Evolutionary conservation across 2,888 invertebrate species (phyloP), one percentile per base, ranked within the genome.

Genomic region (Hydroisotoma schaefferi): DNA sequence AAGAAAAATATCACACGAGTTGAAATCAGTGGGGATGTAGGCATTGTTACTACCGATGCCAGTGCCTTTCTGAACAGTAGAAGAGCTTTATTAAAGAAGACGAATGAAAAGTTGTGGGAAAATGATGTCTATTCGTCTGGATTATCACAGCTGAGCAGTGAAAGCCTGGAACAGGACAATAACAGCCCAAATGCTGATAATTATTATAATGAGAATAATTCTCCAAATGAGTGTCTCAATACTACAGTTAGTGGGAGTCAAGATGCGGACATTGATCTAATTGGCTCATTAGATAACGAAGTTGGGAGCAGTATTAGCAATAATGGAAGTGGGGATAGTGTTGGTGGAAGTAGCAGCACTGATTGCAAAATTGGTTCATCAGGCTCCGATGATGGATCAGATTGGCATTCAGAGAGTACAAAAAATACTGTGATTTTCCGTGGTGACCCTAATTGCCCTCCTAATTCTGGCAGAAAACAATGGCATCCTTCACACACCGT

Each of bases 361-460:
- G 40, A 40, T 40, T 15, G 20, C 5, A 40, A 40, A 40, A 40
- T 40, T 40, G 40, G 40, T 10, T 40, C 40, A 40, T 40, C 33
- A 15, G 65, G 29, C 15, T 53, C 53, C 2, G 53, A 65, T 47
- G 65, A 65, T 38, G 61, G 62, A 40, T 61, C 61, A 2, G 65
- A 68, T 59, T 68, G 68, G 68, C 62, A 68, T 38, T 68, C 68
- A 18, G 68, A 65, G 57, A 65, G 68, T 63, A 61, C 67, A 60
- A 67, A 53, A 18, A 53, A 65, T 29, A 68, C 68, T 22, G 68
- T 68, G 49, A 68, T 68, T 40, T 68, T 61, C 47, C 38, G 63
- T 40, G 68, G 65, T 8, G 43, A 20, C 15, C n/a, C n/a, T 8
- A 20, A 43, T 10, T 18, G 18, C 12, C 12, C 43, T 6, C 43